These are phyloP conservation scores for Coenonympha arcania DNA, from an alignment of 2,888 invertebrate genomes.

Conservation along the genomic window DNA sequence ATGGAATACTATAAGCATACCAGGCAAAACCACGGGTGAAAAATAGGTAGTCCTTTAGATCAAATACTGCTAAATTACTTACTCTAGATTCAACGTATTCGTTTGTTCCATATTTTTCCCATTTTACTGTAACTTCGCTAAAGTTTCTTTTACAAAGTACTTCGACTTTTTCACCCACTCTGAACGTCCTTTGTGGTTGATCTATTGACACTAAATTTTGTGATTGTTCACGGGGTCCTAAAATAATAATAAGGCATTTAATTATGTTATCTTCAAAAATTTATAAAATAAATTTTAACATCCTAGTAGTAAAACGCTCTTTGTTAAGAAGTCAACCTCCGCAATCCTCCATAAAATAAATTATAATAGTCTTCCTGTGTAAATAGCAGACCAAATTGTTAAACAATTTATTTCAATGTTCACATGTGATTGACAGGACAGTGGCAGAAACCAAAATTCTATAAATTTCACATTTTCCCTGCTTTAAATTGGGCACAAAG, in stretches of 20 bases:
- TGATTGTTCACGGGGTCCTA: slow-evolving; percentile 41
- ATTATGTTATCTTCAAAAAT: neutral
- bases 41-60: too few species aligned
- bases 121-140: slow-evolving; percentile 37
- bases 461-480: too few species aligned
- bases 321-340: too few species aligned
- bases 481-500: too few species aligned
- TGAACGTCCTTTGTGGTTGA: slow-evolving; percentile 47
- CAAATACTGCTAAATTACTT: slow-evolving; percentile 25
- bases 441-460: too few species aligned
- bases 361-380: too few species aligned
- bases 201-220: slow-evolving; percentile 50
- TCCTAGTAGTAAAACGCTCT: too few species aligned
- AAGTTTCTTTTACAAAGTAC: slow-evolving; percentile 44
- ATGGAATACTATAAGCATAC: too few species aligned
- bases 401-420: too few species aligned
- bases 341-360: too few species aligned
- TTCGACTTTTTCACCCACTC: slow-evolving; percentile 55
- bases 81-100: slow-evolving; percentile 52
- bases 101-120: slow-evolving; percentile 51
- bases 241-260: slow-evolving; percentile 21
- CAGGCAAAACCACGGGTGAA: neutral
- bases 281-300: neutral
- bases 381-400: too few species aligned
- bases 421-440: too few species aligned